These are phyloP conservation scores for Enteromius viviparus DNA, from an alignment of 2,797 vertebrate species.

Conservation along the genomic window DNA sequence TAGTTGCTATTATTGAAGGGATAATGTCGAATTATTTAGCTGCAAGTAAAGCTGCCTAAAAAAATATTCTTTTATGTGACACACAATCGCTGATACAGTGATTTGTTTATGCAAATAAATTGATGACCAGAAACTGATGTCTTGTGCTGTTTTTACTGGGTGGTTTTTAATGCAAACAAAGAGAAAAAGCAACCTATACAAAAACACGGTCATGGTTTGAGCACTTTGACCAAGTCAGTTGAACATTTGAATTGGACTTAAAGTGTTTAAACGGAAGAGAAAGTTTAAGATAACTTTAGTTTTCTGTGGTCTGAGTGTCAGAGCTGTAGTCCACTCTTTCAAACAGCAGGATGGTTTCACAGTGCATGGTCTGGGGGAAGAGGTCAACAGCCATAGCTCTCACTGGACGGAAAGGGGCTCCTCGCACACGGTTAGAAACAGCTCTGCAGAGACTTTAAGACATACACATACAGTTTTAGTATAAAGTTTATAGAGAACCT, in stretches of 20 bases:
- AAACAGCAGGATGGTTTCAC: constrained; percentile 89
- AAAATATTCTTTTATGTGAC: constrained; percentile 69
- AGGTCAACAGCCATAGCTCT: constrained; percentile 91
- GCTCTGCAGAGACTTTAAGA: constrained; percentile 87
- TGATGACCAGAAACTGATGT: constrained; percentile 67
- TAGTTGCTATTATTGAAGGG: constrained; percentile 65
- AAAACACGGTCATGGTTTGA: background rate
- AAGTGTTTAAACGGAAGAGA: background rate
- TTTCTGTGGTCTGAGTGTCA: constrained; percentile 31
- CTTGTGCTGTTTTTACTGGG: background rate
- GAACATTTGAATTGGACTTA: background rate
- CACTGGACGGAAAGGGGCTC: constrained; percentile 85
- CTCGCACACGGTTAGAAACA: constrained; percentile 92
- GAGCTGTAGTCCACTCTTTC: constrained; percentile 82
- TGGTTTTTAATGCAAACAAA: constrained; percentile 17
- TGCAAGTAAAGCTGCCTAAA: constrained; percentile 75
- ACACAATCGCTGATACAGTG: constrained; percentile 72
- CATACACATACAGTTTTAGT: background rate
- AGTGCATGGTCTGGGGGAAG: constrained; percentile 94
- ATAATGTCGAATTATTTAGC: constrained; percentile 64
- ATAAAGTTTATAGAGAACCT: background rate
- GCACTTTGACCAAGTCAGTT: background rate
- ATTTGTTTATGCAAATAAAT: constrained; percentile 84
- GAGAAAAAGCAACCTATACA: background rate
- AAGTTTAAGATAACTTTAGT: background rate